Base-by-base conservation (phyloP, 2,113 vertebrate species). In the Hoplias malabaricus region DNA sequence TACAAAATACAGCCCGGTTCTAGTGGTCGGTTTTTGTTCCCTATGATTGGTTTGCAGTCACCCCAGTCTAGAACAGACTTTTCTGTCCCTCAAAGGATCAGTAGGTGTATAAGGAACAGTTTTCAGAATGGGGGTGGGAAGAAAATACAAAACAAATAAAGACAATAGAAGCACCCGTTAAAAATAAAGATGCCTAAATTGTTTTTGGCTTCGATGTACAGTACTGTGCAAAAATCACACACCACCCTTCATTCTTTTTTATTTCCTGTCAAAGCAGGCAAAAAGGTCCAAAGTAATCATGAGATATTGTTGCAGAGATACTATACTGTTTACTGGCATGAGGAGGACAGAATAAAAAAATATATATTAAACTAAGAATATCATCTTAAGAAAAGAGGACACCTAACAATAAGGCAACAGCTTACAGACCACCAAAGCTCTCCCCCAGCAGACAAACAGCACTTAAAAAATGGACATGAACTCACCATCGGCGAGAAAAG, bases 31-130 rank as follows among this genome's bases (percentile, higher is more conserved):
- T 80, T 79, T 63, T 56, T 79, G 80, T 78, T 84, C 79, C 88
- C 90, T 75, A 77, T 82, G 88, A 88, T 86, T 84, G 85, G 25
- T 7, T 80, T 82, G 80, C 84, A 65, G 85, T 89, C 83, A 90
- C 91, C 92, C 93, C 90, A 92, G 91, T 93, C 91, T 86, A 86
- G 33, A 36, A 80, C 89, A 87, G 82, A 80, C 89, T 92, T 90
- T 93, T 92, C 89, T 83, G 83, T 83, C 70, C 31, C 25, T 31
- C 27, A 13, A 36, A 27, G 59, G 31, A 31, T 62, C 25, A 31
- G 67, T 7, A 34, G 72, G 38, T 23, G 19, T 82, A 70, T 42
- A 53, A 77, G 80, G 82, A 83, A 63, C 36, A 59, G 46, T 61
- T n/a, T n/a, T n/a, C n/a, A n/a, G n/a, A 74, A n/a, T 21, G 21